These are phyloP conservation scores for Drosophila repletoides DNA, from an alignment of 1,140 invertebrate species.

Conservation along the genomic window DNA sequence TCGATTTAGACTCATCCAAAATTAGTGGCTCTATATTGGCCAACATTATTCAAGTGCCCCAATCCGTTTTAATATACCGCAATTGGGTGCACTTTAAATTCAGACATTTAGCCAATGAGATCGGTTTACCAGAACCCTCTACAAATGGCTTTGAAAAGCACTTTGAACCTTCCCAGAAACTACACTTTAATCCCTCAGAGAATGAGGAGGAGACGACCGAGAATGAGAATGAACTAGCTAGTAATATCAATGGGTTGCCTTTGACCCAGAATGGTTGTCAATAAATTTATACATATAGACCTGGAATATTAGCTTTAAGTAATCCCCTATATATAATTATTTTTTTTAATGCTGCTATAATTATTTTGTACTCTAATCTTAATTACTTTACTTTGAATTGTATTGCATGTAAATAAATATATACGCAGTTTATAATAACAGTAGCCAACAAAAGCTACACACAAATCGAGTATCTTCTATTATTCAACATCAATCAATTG, in stretches of 20 bases:
- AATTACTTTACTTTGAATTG: background rate
- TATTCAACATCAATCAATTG: background rate
- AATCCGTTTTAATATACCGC: slow-evolving; percentile 32
- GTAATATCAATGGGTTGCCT: background rate
- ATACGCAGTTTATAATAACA: background rate
- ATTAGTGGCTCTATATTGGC: slow-evolving; percentile 36
- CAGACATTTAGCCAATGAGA: slow-evolving; percentile 16
- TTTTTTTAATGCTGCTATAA: background rate
- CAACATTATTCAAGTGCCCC: slow-evolving; percentile 43
- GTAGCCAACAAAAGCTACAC: background rate
- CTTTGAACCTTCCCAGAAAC: background rate
- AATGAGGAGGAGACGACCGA: background rate
- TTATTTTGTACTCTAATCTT: background rate
- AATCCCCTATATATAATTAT: background rate
- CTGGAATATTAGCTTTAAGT: background rate
- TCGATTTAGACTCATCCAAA: slow-evolving; percentile 48
- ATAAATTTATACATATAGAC: background rate
- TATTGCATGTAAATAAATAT: slow-evolving; percentile 18
- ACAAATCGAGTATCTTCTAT: background rate
- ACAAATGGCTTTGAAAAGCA: background rate
- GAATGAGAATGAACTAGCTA: background rate
- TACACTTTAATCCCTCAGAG: background rate
- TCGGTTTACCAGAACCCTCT: background rate
- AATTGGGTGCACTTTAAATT: slow-evolving; percentile 59
- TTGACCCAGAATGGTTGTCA: slow-evolving; percentile 2